These are phyloP conservation scores for Drosophila pseudotakahashii DNA, from an alignment of 2,888 invertebrate genomes.

Conservation along the genomic window DNA sequence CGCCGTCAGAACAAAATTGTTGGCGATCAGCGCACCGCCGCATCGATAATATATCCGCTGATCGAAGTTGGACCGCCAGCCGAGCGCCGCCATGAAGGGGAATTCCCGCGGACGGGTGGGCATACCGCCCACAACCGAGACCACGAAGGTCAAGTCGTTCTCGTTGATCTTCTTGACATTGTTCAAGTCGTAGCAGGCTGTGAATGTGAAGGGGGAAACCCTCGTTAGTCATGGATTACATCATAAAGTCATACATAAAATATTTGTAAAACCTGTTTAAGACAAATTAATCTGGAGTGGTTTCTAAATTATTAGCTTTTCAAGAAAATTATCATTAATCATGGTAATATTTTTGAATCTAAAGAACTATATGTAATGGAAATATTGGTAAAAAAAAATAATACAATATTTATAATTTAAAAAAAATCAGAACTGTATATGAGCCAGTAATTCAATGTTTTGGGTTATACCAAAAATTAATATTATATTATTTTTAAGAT, in stretches of 20 bases:
- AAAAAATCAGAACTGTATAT: too few species aligned
- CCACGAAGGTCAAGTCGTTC: constrained; percentile 7
- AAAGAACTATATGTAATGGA: too few species aligned
- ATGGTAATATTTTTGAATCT: too few species aligned
- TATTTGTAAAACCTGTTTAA: neutral
- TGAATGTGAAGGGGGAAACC: neutral
- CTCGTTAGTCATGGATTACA: constrained; percentile 23
- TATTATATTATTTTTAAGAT: too few species aligned
- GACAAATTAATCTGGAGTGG: neutral
- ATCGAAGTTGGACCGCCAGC: constrained; percentile 63
- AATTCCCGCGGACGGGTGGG: constrained; percentile 48
- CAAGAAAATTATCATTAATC: too few species aligned
- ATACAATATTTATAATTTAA: too few species aligned
- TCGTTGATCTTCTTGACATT: constrained; percentile 7
- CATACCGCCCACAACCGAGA: constrained; percentile 38
- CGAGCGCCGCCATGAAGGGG: constrained; percentile 72
- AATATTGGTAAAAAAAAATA: too few species aligned
- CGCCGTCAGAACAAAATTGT: constrained; percentile 73
- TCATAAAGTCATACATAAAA: neutral
- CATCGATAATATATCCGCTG: constrained; percentile 66
- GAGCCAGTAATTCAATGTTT: too few species aligned
- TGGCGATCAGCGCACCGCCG: constrained; percentile 72
- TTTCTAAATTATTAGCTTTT: neutral
- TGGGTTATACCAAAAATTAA: too few species aligned
- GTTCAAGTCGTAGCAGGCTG: constrained; percentile 34